Percentiles rank a stretch among this genome's conserved stretches.
Conservation (phyloP, 2,888 invertebrate species). For the Torymus aiolomorphi region DNA sequence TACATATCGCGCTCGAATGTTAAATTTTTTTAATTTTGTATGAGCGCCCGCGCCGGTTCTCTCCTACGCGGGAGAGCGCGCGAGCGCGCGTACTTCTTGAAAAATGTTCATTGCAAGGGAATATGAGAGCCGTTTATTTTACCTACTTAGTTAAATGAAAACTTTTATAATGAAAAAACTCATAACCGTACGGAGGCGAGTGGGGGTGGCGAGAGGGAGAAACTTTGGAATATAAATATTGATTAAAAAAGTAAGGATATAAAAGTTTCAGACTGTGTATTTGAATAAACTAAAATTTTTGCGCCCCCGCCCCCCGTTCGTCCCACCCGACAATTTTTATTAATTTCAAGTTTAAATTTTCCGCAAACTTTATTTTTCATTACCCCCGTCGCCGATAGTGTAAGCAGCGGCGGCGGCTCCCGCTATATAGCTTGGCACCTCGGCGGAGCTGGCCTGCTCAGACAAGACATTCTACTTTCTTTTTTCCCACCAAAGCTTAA, state of each 20-base stretch:
- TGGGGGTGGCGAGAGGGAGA: not conserved
- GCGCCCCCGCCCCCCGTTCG: not conserved
- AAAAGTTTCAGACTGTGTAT: constrained; percentile 56
- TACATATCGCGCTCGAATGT: constrained; percentile 38
- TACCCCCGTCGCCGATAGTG: constrained; percentile 7
- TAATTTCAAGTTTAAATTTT: constrained; percentile 51
- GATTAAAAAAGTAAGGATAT: constrained; percentile 59
- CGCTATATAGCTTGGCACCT: too few relatives aligned
- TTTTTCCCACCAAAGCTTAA: constrained; percentile 21
- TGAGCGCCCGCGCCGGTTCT: too few relatives aligned
- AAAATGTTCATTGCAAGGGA: constrained; percentile 58
- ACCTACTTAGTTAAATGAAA: constrained; percentile 60
- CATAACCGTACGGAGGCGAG: constrained; percentile 40
- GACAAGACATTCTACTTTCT: not conserved
- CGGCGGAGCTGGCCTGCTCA: too few relatives aligned
- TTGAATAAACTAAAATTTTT: constrained; percentile 55
- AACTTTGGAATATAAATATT: constrained; percentile 59
- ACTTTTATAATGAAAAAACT: constrained; percentile 59
- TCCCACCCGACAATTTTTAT: constrained; percentile 45
- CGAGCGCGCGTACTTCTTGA: constrained; percentile 48
- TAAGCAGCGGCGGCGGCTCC: not conserved
- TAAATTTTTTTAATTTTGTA: constrained; percentile 52
- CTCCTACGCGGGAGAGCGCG: not conserved
- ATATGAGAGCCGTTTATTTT: constrained; percentile 58
- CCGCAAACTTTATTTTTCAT: constrained; percentile 31